Percentiles rank a stretch among this genome's conserved stretches.
Conservation (phyloP, 2,888 invertebrate genomes). For the Anagyrus pseudococci region DNA sequence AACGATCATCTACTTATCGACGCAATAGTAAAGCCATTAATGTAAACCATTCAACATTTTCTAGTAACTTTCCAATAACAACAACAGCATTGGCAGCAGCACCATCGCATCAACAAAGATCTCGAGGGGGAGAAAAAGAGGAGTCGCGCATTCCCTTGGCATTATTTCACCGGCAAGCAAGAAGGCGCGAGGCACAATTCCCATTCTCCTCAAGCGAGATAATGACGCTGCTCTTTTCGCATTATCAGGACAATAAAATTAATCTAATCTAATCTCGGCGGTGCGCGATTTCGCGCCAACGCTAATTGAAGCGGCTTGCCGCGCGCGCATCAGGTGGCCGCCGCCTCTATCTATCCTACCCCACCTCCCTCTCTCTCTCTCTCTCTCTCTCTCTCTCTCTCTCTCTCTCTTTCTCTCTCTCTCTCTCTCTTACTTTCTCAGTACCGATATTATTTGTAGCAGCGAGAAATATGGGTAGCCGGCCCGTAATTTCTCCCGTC, state of each 20-base stretch:
- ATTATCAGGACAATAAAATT: constrained; percentile 35
- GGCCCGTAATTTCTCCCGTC: constrained; percentile 7
- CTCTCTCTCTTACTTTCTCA: too few relatives aligned
- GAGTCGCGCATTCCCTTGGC: constrained; percentile 20
- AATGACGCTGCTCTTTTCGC: neutral
- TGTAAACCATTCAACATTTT: too few relatives aligned
- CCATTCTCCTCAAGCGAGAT: neutral
- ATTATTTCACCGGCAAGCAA: neutral
- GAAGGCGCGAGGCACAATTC: too few relatives aligned
- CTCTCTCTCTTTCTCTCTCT: too few relatives aligned
- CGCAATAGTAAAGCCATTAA: too few relatives aligned
- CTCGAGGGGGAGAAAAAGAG: constrained; percentile 39
- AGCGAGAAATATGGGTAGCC: constrained; percentile 9
- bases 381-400: too few relatives aligned
- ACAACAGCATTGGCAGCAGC: too few relatives aligned
- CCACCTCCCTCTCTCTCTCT: too few relatives aligned
- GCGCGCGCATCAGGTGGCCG: constrained; percentile 3
- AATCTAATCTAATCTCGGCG: constrained; percentile 28
- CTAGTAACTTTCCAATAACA: too few relatives aligned
- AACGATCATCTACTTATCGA: too few relatives aligned
- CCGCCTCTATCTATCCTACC: too few relatives aligned
- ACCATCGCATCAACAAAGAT: too few relatives aligned
- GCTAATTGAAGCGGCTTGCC: constrained; percentile 19
- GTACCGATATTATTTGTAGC: constrained; percentile 30
- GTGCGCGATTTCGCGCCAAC: neutral